Base-by-base conservation (phyloP, 2,888 invertebrate genomes). In the Choreutis nemorana region DNA sequence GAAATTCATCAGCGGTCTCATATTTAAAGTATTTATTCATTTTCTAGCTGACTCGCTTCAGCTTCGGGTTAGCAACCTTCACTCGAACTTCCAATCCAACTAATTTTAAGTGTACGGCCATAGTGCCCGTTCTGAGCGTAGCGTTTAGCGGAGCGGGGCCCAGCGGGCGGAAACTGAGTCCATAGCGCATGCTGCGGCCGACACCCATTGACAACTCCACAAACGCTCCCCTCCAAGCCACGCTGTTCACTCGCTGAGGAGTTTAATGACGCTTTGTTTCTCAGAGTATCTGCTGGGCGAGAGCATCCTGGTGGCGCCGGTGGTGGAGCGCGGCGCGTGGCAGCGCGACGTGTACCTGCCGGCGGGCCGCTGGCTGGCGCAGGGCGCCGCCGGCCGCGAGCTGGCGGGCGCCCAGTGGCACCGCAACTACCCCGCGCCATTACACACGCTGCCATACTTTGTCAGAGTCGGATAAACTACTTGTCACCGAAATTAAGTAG, bases 281-380 rank as follows among this genome's bases (percentile, higher is more conserved):
- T 14, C 66, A 89, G 89, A 89, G 55, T 90, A 79, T 50, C 64
- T 90, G 5, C 70, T 90, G 2, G 90, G 90, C 4, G 85, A 87
- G 46, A 64, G 67, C 12, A 80, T 89, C 29, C 54, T 91, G 4
- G 87, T 87, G 0, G 90, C 90, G 0, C 90, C 90, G 0, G 83
- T 90, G 4, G 35, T 89, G 8, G 75, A 81, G 37, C 66, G 83
- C 44, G 81, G 80, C 0, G 81, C 82, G 0, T 44, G 44, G 0
- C 39, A 44, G 1, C 71, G 89, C 2, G 79, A 86, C 50, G 67
- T 90, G 23, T 88, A 87, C 62, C 71, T 89, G 2, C 89, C 89
- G 1, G 54, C 39, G 4, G 91, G 90, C 4, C 48, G 35, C 1
- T 90, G 90, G 90, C 59, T 60, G 26, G 82, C 80, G 47, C 72